Base-by-base conservation (phyloP, 2,113 vertebrate species). In the Mola mola region DNA sequence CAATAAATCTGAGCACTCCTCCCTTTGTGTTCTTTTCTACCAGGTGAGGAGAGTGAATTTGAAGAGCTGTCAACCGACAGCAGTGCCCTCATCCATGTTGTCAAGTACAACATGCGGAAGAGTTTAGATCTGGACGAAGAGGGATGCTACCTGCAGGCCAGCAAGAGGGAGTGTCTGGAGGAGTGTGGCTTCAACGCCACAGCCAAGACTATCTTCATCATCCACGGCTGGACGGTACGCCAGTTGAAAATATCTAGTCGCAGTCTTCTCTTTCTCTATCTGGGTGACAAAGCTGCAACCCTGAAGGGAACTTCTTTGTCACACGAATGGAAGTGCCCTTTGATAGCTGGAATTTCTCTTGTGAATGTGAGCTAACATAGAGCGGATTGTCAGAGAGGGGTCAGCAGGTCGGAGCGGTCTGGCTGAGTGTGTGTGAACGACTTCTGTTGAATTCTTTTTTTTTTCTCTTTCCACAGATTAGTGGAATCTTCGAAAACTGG, bases 191-290 rank as follows among this genome's bases (percentile, higher is more conserved):
- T 97, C 87, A 98, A 99, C 4, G 2, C 65, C 21, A 94, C 94
- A 4, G 90, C 94, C 0, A 98, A 94, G 78, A 97, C 94, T 0
- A 96, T 99, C 79, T 90, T 99, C 65, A 92, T 99, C 82, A 95
- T 99, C 68, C 97, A 98, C 5, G 96, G 96, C 40, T 99, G 97
- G 97, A 95, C 95, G 43, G 96, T 98, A n/a, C n/a, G n/a, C n/a
- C n/a, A 40, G 16, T n/a, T 40, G 15, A 8, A 8, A 8, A 2
- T n/a, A 8, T 40, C 37, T 40, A 6, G n/a, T n/a, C n/a, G 1
- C 28, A 6, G 28, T 29, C 28, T 29, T 11, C 7, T 11, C 19
- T 49, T 7, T 21, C 0, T 4, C 6, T 40, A 5, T 41, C 46
- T 37, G 1, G 22, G 13, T 11, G 16, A 2, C 12, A 26, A 7